Base-by-base conservation (phyloP, 2,888 invertebrate genomes). In the Hirtodrosophila trivittata region DNA sequence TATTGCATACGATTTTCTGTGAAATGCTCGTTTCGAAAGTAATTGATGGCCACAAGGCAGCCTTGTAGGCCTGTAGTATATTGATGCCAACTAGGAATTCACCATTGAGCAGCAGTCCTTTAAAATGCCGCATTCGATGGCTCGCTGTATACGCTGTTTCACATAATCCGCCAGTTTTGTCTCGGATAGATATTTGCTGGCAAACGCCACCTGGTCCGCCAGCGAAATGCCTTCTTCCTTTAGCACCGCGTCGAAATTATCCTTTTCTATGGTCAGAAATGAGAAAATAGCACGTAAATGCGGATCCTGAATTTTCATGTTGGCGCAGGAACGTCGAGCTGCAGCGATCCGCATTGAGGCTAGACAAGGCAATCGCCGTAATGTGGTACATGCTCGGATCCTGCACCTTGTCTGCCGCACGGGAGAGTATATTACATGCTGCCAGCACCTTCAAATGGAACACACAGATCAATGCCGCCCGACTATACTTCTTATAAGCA, bases 271-370 rank as follows among this genome's bases (percentile, higher is more conserved):
- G 0, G 97, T 96, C 63, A 98, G 92, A 92, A 98, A 98, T 42
- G 95, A 94, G 92, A 98, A 97, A 90, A 97, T 95, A 4, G 96
- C 97, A 85, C 97, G 93, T 66, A 98, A 93, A 91, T 98, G 97
- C 0, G 98, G 95, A 92, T 97, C 96, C n/a, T 93, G 93, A 47
- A 98, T 92, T 88, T 96, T 95, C 13, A 93, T 92, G 76, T 94
- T 93, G n/a, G 96, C 95, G 35, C 91, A 92, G 0, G 94, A 91
- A 77, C 96, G 95, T 92, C 1, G 75, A 75, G 14, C 94, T 94
- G 74, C 93, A 94, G 43, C 94, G 94, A 88, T 97, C 96, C 74
- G 97, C 96, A 45, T 95, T 95, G 89, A 95, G 97, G n/a, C 97
- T 95, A 38, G 95, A 94, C 28, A 96, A 90, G 0, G 96, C 96